These are phyloP conservation scores for Galeruca laticollis DNA, from an alignment of 2,888 invertebrate species.

Conservation along the genomic window DNA sequence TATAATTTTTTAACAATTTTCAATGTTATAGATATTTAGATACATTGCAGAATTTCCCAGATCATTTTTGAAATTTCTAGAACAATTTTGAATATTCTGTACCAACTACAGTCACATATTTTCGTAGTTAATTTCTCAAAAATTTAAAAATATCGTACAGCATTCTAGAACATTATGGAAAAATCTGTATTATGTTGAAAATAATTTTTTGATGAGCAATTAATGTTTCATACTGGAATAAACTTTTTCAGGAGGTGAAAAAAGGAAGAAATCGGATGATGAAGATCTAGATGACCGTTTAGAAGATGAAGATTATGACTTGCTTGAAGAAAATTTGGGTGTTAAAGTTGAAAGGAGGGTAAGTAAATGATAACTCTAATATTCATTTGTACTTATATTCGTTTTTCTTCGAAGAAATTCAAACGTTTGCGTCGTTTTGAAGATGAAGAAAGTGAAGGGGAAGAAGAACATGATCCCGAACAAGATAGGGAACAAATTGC, in stretches of 20 bases:
- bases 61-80: too few relatives aligned
- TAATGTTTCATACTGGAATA: neutral
- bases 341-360: slow-evolving; percentile 91
- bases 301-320: slow-evolving; percentile 98
- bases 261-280: slow-evolving; percentile 82
- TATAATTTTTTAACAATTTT: too few relatives aligned
- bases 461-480: slow-evolving; percentile 82
- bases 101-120: too few relatives aligned
- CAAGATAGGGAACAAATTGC: slow-evolving; percentile 90
- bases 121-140: too few relatives aligned
- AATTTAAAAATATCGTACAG: too few relatives aligned
- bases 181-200: too few relatives aligned
- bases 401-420: slow-evolving; percentile 77
- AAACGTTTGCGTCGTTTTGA: slow-evolving; percentile 86
- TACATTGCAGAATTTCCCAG: too few relatives aligned
- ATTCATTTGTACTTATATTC: neutral
- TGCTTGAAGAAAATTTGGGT: slow-evolving; percentile 97
- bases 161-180: too few relatives aligned
- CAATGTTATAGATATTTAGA: too few relatives aligned
- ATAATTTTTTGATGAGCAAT: too few relatives aligned
- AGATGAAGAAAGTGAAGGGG: slow-evolving; percentile 93
- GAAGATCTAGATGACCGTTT: slow-evolving; percentile 90
- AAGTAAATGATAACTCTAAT: slow-evolving; percentile 56
- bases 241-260: slow-evolving; percentile 69
- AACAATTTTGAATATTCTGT: too few relatives aligned